Percentiles rank a stretch among this genome's conserved stretches.
Evolutionary conservation across 2,888 invertebrate genomes (phyloP).

Genomic region (Habrosyne pyritoides): DNA sequence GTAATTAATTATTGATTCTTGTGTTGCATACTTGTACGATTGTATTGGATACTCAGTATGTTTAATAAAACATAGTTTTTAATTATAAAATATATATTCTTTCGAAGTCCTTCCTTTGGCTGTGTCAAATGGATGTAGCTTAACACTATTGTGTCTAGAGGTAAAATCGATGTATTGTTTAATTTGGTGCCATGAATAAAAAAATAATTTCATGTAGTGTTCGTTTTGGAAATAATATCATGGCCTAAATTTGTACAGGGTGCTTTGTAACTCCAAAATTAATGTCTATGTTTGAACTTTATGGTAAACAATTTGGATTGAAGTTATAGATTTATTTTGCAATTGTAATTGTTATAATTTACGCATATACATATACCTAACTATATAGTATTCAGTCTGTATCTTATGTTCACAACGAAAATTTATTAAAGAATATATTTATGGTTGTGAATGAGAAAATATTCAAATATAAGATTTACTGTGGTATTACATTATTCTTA

Average conservation of each 20-base stretch:
- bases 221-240: constrained; percentile 26
- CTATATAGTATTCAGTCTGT: not conserved
- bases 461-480: constrained; percentile 34
- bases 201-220: constrained; percentile 27
- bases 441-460: constrained; percentile 65
- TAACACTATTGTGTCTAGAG: constrained; percentile 54
- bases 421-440: constrained; percentile 39
- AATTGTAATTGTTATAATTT: not conserved
- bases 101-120: constrained; percentile 50
- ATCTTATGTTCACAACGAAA: constrained; percentile 60
- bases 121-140: constrained; percentile 38
- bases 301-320: not conserved
- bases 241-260: constrained; percentile 53
- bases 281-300: constrained; percentile 13
- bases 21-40: constrained; percentile 17
- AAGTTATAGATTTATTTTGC: not conserved
- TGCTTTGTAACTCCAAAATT: constrained; percentile 37
- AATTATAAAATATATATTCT: constrained; percentile 33
- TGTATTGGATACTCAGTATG: constrained; percentile 26
- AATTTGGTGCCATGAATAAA: constrained; percentile 41
- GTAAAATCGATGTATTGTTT: constrained; percentile 32
- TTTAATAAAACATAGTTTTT: constrained; percentile 26
- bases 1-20: constrained; percentile 1
- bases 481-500: constrained; percentile 50
- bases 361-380: not conserved